Evolutionary conservation across 2,113 vertebrate genomes (phyloP).

Genomic region (Ornithorhynchus anatinus): DNA sequence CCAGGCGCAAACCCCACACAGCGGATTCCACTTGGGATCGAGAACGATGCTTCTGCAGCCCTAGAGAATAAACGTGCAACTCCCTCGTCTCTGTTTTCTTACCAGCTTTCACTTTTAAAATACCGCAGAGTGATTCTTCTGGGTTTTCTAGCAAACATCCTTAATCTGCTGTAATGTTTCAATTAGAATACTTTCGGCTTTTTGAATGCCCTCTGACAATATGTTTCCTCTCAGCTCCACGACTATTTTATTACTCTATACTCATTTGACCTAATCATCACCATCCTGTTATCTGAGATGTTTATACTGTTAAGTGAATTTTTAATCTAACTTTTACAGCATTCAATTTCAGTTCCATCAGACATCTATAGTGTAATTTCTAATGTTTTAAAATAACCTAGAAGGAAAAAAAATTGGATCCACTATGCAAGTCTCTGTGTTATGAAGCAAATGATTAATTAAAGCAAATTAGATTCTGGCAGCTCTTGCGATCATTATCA

Average conservation of each 20-base stretch:
- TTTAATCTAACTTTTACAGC: slow-evolving; percentile 55
- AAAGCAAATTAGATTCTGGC: slow-evolving; percentile 61
- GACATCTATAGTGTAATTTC: slow-evolving; percentile 33
- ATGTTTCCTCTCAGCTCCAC: slow-evolving; percentile 54
- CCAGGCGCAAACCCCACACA: slow-evolving; percentile 43
- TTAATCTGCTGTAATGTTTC: slow-evolving; percentile 44
- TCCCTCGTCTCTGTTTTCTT: slow-evolving; percentile 25
- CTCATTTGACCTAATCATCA: slow-evolving; percentile 56
- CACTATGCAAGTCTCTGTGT: slow-evolving; percentile 25
- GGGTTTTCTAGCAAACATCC: slow-evolving; percentile 20
- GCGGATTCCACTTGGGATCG: slow-evolving; percentile 2
- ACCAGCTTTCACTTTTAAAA: slow-evolving; percentile 26
- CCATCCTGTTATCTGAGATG: slow-evolving; percentile 50
- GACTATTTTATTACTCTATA: slow-evolving; percentile 47
- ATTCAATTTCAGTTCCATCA: slow-evolving; percentile 58
- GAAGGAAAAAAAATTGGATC: slow-evolving; percentile 16
- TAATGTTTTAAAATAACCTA: slow-evolving; percentile 62
- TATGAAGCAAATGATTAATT: slow-evolving; percentile 66
- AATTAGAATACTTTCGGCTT: slow-evolving; percentile 47
- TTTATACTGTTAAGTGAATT: slow-evolving; percentile 59
- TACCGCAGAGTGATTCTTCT: slow-evolving; percentile 47
- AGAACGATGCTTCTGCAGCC: slow-evolving; percentile 38
- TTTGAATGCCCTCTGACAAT: slow-evolving; percentile 63
- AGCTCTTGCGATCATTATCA: slow-evolving; percentile 49
- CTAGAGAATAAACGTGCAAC: slow-evolving; percentile 25